Conservation (phyloP, 2,888 invertebrate species). For the Proisotoma minuta region DNA sequence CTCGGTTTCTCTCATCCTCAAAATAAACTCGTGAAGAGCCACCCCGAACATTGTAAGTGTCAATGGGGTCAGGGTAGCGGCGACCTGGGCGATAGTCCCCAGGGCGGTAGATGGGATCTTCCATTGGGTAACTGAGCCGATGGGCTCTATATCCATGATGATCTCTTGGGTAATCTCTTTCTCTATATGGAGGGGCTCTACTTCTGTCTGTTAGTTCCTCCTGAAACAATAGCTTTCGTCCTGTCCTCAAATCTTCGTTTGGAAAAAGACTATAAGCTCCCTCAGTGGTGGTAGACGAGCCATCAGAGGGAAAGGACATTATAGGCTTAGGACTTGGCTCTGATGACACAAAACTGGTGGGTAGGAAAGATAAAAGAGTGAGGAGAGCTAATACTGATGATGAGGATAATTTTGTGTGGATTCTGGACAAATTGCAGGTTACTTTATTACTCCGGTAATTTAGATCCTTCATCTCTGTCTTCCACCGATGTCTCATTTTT, state of each 20-base stretch:
- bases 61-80: not conserved
- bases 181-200: not conserved
- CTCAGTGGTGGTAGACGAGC: not conserved
- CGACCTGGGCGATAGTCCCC: constrained; percentile 1
- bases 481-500: not conserved
- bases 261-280: constrained; percentile 45
- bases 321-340: not conserved
- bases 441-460: too few relatives aligned
- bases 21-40: constrained; percentile 22
- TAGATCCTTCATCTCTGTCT: not conserved
- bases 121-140: constrained; percentile 19
- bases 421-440: too few relatives aligned
- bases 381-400: not conserved
- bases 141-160: not conserved
- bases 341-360: not conserved
- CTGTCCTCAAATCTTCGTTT: constrained; percentile 44
- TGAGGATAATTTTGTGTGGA: too few relatives aligned
- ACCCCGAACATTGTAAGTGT: constrained; percentile 13
- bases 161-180: not conserved
- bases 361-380: not conserved
- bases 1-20: constrained; percentile 21
- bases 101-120: constrained; percentile 21
- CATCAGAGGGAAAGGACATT: not conserved
- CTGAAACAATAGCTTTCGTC: constrained; percentile 38
- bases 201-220: constrained; percentile 19